Base-by-base conservation (phyloP, 2,797 vertebrate genomes). In the Falco naumanni region DNA sequence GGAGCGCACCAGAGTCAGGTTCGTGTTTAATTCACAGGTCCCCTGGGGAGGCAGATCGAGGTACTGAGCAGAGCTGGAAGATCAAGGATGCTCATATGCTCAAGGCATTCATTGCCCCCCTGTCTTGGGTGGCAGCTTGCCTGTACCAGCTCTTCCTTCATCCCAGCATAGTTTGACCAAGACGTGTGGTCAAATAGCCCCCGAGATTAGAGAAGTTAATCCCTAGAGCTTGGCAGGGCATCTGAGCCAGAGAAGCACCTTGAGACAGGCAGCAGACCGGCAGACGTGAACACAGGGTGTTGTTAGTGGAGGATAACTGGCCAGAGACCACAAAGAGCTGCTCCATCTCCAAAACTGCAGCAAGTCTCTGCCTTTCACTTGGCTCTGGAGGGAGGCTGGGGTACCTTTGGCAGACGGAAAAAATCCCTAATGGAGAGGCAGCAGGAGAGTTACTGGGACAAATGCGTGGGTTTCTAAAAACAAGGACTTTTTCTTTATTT, bases 231-330 rank as follows among this genome's bases (percentile, higher is more conserved):
- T 31, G 39, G 70, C 13, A 14, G 48, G 48, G 70, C n/a, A 10
- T 13, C 76, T 10, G 54, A 50, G 76, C 34, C 26, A 25, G 60
- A 31, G 61, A 3, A 10, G 33, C 4, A 10, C 19, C 43, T 2
- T 24, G 61, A 45, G 41, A 15, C 25, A 20, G 59, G 43, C 63
- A 61, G 78, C n/a, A 5, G 34, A 5, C 54, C 10, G 22, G 60
- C 54, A 78, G 66, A 41, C 0, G 3, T 11, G 41, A n/a, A 31
- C n/a, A 2, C 11, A 0, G 10, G 1, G 14, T 4, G 24, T 3
- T 41, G 26, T 5, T 34, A 21, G 5, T 0, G 3, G 22, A 29
- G 64, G 59, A 21, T 4, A 47, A 56, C 9, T 56, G 66, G 37
- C 41, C 59, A 26, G 57, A 33, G 59, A 21, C 25, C 74, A 21